phyloP scores from a whole-genome alignment of 2,113 vertebrate genomes.

The Lipophrys pholis region DNA sequence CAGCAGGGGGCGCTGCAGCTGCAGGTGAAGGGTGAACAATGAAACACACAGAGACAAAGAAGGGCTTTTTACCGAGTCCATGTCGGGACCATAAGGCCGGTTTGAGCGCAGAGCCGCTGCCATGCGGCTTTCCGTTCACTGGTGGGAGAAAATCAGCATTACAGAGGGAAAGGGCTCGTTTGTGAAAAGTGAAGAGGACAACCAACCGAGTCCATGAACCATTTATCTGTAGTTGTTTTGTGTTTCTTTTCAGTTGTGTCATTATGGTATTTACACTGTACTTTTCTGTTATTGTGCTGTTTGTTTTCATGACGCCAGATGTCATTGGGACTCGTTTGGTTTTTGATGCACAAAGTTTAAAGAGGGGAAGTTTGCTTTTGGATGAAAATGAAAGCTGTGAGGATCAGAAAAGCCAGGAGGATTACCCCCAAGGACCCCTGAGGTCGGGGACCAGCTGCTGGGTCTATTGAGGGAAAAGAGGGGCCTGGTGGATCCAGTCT shows the following conservation, averaged over 20 bases:
- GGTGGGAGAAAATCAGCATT: conserved; percentile 76
- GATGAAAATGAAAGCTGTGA: too few relatives aligned
- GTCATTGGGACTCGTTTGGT: conserved; percentile 5
- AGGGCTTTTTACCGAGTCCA: conserved; percentile 76
- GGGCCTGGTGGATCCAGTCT: conserved; percentile 50
- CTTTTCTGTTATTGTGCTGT: too few relatives aligned
- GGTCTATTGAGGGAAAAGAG: conserved; percentile 65
- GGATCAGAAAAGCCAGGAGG: conserved; percentile 6
- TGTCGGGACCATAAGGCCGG: conserved; percentile 71
- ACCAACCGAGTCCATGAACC: conserved; percentile 8
- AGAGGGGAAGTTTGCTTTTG: not conserved
- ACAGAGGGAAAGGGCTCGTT: conserved; percentile 32
- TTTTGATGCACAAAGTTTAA: conserved; percentile 25
- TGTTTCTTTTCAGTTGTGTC: too few relatives aligned
- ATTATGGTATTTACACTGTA: too few relatives aligned
- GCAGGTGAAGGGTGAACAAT: conserved; percentile 50
- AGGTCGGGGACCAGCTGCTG: conserved; percentile 58
- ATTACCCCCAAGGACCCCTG: conserved; percentile 76
- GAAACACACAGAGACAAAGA: conserved; percentile 45
- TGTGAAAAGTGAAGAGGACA: conserved; percentile 2
- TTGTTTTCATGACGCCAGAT: not conserved
- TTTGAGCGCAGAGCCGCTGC: conserved; percentile 74
- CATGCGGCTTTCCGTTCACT: conserved; percentile 80
- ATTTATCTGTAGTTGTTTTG: too few relatives aligned
- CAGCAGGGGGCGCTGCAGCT: conserved; percentile 47